Base-by-base conservation (phyloP, 2,113 vertebrate species). In the Fregetta grallaria region DNA sequence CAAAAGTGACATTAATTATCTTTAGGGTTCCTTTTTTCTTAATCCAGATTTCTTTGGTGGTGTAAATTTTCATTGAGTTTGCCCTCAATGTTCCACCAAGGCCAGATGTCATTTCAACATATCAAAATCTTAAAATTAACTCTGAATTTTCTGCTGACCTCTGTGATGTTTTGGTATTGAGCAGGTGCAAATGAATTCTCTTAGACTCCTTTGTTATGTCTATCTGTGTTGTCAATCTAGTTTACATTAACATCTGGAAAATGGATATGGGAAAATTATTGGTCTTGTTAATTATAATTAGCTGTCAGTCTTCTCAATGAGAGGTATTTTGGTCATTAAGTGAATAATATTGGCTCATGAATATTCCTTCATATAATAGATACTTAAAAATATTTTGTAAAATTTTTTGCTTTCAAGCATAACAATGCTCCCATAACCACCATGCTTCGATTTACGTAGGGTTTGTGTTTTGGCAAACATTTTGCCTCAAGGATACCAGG, bases 1-100 rank as follows among this genome's bases (percentile, higher is more conserved):
- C 86, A 90, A 86, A 96, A 98, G 90, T 70, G 95, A 82, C 96
- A 96, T 97, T 98, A 95, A 97, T 98, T 94, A 95, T 89, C 68
- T 89, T 71, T 44, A 61, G 50, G 12, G 13, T 40, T 55, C 26
- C 67, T 53, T 86, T 68, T 82, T 58, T 61, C 65, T 42, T 40
- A 62, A 52, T 70, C 15, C 44, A 86, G 68, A 82, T 94, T 91
- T 83, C 71, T 94, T 93, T 82, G 55, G 26, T 86, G 52, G 88
- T 88, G 90, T 89, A 92, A 76, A 92, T 92, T 94, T 83, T 76
- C 47, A 85, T 50, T 88, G 86, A 63, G 36, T 89, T 93, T 96
- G 65, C 55, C 73, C 78, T 95, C 92, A 94, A 40, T 62, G 52
- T 92, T 97, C 84, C 67, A 83, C 68, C 0, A 49, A 97, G 85